Evolutionary conservation across 1,140 invertebrate genomes (phyloP).

Genomic region (Babylonia areolata): DNA sequence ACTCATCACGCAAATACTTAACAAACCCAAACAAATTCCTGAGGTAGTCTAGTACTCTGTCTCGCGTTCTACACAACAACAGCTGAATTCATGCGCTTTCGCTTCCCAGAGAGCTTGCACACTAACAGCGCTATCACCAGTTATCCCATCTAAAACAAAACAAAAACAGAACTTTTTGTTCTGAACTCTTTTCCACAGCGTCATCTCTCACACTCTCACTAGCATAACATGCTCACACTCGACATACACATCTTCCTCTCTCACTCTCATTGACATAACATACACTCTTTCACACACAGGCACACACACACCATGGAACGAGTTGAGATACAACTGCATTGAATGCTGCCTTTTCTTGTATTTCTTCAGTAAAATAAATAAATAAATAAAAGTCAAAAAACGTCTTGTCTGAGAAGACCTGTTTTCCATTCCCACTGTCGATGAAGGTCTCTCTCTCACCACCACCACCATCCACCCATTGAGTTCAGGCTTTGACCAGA

Average conservation of each 20-base stretch:
- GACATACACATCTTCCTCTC: not conserved
- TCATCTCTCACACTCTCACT: not conserved
- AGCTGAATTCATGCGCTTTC: too few species aligned
- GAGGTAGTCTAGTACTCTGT: not conserved
- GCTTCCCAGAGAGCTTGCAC: too few species aligned
- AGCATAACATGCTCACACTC: not conserved
- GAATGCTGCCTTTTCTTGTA: conserved; percentile 51
- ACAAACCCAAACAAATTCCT: not conserved
- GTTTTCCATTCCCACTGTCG: not conserved
- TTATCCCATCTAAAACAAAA: too few species aligned
- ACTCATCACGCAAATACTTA: not conserved
- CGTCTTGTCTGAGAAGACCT: not conserved
- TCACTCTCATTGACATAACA: not conserved
- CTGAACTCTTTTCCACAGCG: not conserved
- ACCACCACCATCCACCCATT: not conserved
- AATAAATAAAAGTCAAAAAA: conserved; percentile 19
- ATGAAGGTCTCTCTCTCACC: not conserved
- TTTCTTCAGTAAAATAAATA: not conserved
- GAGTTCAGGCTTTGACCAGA: not conserved
- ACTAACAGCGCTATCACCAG: too few species aligned
- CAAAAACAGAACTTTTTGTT: not conserved
- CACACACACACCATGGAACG: not conserved
- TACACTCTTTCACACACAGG: conserved; percentile 13
- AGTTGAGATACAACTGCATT: conserved; percentile 38
- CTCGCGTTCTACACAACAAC: too few species aligned